A percentile compares a stretch with the other conserved stretches of the same genome.
phyloP scores from a whole-genome alignment of 2,113 vertebrate species.

The Ranitomeya variabilis region DNA sequence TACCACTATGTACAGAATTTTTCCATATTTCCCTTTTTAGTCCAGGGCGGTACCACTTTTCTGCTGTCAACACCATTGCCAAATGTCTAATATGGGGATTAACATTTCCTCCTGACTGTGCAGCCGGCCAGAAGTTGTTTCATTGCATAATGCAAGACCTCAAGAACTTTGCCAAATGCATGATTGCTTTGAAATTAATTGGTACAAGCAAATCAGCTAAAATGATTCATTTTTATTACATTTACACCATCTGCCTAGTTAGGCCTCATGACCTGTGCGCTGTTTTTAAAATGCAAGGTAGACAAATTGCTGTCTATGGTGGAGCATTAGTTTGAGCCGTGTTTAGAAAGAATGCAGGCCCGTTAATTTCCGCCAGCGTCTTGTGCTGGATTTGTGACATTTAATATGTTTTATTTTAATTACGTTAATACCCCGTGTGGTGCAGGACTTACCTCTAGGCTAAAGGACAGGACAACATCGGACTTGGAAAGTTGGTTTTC shows the following conservation, averaged over 20 bases:
- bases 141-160: conserved; percentile 28
- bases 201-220: conserved; percentile 40
- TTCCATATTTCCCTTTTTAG: not conserved
- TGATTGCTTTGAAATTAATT: conserved; percentile 46
- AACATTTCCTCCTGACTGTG: conserved; percentile 46
- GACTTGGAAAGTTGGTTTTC: conserved; percentile 98
- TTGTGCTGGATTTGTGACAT: not conserved
- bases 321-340: not conserved
- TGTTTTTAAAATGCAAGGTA: not conserved
- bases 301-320: not conserved
- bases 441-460: conserved; percentile 84
- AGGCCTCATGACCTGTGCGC: not conserved
- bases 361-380: not conserved
- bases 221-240: conserved; percentile 33
- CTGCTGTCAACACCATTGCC: not conserved
- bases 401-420: not conserved
- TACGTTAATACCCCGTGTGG: not conserved
- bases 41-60: not conserved
- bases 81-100: conserved; percentile 40
- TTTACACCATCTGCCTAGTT: conserved; percentile 32
- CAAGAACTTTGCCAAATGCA: conserved; percentile 47
- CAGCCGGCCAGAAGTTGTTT: conserved; percentile 44
- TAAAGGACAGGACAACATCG: conserved; percentile 94
- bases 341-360: not conserved
- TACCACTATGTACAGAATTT: not conserved